Base-by-base conservation (phyloP, 2,797 vertebrate species). In the Neomorphus geoffroyi region DNA sequence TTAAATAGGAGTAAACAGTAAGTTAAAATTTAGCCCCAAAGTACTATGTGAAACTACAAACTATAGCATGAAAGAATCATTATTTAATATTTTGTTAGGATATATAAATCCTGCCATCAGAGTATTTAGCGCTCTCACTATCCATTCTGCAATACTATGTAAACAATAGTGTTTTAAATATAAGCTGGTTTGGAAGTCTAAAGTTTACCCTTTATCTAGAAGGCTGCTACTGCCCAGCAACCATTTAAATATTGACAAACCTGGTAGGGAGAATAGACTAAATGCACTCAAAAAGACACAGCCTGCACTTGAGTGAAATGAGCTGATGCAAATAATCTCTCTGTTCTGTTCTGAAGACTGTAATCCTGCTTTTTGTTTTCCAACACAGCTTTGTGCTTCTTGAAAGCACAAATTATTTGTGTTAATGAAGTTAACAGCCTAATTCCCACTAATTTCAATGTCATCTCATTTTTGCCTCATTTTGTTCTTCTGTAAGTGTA, bases 71-170 rank as follows among this genome's bases (percentile, higher is more conserved):
- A 84, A 58, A 89, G 28, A 80, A 81, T 39, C 24, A 37, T n/a
- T 14, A 53, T 33, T 71, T 33, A 41, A 6, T 64, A 37, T 37
- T 65, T 66, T 64, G 22, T 71, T 58, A 39, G 48, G 66, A 66
- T 84, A 62, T 70, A 7, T 23, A 21, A 26, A 43, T n/a, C 30
- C 51, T 85, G 54, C 16, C 35, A 35, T n/a, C 39, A 71, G 18
- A 57, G 24, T 19, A 32, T 27, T 53, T 53, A 39, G 26, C 3
- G 7, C 13, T 58, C 23, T 91, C 56, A 9, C 11, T 50, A 3
- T 9, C 37, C 6, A 0, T 37, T 43, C 17, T 32, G 15, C 26
- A n/a, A 6, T 4, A 12, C 33, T 33, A 2, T 3, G 27, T 45
- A 45, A 72, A 56, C 28, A 48, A 14, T 0, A 71, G 10, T 19